phyloP scores from a whole-genome alignment of 2,797 vertebrate genomes.

The Calcarius lapponicus region DNA sequence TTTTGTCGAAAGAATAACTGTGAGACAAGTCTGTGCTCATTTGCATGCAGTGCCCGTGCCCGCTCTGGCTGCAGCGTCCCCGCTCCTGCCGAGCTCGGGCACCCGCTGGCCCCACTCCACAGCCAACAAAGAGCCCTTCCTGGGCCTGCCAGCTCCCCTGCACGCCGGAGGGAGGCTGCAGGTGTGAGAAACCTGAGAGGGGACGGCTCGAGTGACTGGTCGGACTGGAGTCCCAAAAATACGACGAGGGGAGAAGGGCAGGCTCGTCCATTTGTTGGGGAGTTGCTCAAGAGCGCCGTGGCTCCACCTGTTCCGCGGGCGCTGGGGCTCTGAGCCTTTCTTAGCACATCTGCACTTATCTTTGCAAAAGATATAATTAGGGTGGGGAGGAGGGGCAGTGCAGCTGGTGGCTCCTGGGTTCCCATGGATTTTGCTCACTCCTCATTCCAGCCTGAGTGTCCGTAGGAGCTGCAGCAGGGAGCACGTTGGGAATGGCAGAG shows the following conservation, averaged over 20 bases:
- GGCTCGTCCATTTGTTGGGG: constrained; percentile 12
- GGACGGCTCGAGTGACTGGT: constrained; percentile 35
- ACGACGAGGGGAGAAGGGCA: constrained; percentile 16
- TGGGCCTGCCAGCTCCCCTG: not conserved
- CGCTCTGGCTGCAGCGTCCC: not conserved
- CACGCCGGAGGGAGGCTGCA: not conserved
- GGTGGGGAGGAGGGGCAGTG: not conserved
- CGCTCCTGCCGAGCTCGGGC: not conserved
- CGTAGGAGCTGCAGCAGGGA: not conserved
- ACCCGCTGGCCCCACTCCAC: not conserved
- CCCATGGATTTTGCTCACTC: not conserved
- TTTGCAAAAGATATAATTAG: constrained; percentile 27
- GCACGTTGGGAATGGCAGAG: fast-evolving
- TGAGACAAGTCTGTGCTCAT: fast-evolving
- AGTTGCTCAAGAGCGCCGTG: constrained; percentile 37
- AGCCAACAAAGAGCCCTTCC: not conserved
- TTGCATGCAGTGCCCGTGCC: not conserved
- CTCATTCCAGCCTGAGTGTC: not conserved
- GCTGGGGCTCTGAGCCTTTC: constrained; percentile 28
- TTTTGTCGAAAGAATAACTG: not conserved
- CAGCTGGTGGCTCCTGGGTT: not conserved
- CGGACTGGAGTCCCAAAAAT: constrained; percentile 44
- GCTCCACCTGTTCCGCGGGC: constrained; percentile 58
- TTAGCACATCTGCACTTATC: constrained; percentile 49
- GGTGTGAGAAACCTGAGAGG: constrained; percentile 52